These are phyloP conservation scores for Brienomyrus longianalis DNA, from an alignment of 2,113 vertebrate genomes.

Conservation along the genomic window DNA sequence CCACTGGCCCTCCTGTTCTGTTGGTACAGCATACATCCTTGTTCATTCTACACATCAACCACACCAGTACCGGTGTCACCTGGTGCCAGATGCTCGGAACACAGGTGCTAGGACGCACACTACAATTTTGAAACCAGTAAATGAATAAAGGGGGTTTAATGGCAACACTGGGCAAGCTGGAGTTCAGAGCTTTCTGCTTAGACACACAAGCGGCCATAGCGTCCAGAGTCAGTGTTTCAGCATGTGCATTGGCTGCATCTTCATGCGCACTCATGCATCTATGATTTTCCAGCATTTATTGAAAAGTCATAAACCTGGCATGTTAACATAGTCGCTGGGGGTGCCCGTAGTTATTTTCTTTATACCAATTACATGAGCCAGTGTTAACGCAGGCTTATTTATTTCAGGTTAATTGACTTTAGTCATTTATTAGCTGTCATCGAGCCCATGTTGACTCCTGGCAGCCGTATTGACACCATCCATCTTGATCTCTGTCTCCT, in stretches of 20 bases:
- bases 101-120: neutral
- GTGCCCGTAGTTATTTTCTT: neutral
- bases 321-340: neutral
- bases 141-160: neutral
- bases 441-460: neutral
- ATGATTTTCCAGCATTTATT: neutral
- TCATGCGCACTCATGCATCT: neutral
- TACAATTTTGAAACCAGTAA: neutral
- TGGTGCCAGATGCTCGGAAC: neutral
- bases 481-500: neutral
- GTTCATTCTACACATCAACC: neutral
- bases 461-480: neutral
- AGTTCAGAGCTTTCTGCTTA: neutral
- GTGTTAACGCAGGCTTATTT: neutral
- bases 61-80: neutral
- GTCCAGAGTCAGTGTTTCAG: neutral
- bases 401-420: neutral
- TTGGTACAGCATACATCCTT: neutral
- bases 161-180: neutral
- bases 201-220: neutral
- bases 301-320: neutral
- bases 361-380: neutral
- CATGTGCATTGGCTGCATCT: neutral
- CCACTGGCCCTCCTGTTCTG: neutral
- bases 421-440: neutral